phyloP scores from a whole-genome alignment of 2,113 vertebrate genomes.

The Oncorhynchus keta region DNA sequence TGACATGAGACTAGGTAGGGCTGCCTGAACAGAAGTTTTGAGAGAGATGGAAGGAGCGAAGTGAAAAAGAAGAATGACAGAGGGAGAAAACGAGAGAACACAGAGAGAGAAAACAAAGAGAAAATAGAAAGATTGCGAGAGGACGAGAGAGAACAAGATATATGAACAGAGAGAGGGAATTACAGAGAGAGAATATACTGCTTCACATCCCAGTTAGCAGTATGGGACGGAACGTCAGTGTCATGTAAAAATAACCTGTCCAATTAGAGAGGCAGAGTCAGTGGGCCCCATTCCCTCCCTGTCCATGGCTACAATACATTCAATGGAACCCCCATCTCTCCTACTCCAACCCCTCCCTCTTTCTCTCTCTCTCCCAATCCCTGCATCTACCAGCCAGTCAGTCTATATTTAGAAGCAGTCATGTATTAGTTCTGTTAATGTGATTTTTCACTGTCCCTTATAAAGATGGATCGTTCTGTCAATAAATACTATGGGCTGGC shows the following conservation, averaged over 20 bases:
- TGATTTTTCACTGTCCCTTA: slow-evolving; percentile 93
- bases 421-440: slow-evolving; percentile 93
- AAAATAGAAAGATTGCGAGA: too few relatives aligned
- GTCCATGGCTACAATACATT: not conserved
- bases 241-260: slow-evolving; percentile 82
- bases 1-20: too few relatives aligned
- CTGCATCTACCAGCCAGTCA: slow-evolving; percentile 62
- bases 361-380: slow-evolving; percentile 51
- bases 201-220: slow-evolving; percentile 79
- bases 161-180: slow-evolving; percentile 14
- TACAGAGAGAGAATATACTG: slow-evolving; percentile 70
- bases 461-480: slow-evolving; percentile 96
- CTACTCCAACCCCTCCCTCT: slow-evolving; percentile 54
- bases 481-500: slow-evolving; percentile 85
- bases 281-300: not conserved
- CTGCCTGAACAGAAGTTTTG: not conserved
- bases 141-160: slow-evolving; percentile 1
- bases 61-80: not conserved
- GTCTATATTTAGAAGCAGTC: slow-evolving; percentile 90
- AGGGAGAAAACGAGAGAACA: too few relatives aligned
- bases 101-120: too few relatives aligned
- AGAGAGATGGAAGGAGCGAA: not conserved
- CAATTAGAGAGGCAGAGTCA: slow-evolving; percentile 67
- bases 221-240: slow-evolving; percentile 75
- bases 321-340: slow-evolving; percentile 41